Base-by-base conservation (phyloP, 64 coral and sea anemone species). In the Montipora sp. region DNA sequence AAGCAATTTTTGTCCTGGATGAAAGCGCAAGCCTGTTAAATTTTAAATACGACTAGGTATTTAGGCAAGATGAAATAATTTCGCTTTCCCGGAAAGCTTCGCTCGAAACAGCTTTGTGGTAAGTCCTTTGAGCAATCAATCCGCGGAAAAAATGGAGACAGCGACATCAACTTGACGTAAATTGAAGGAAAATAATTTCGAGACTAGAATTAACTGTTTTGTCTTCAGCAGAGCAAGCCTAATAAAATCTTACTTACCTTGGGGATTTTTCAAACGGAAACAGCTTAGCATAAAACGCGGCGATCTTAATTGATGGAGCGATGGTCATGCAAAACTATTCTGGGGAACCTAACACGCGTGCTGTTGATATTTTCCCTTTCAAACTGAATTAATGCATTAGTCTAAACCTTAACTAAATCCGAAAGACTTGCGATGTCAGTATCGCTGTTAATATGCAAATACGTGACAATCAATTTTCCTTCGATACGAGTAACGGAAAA, bases 361-460 rank as follows among this genome's bases (percentile, higher is more conserved):
- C 27, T 24, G 22, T 15, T 27, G 8, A 15, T 36, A 43, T 9
- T 23, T 23, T 20, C 3, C 4, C 2, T 21, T 71, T 71, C 8
- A 7, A 5, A 21, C 21, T n/a, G 45, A 70, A 84, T 71, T n/a
- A 8, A 49, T 47, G 44, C 44, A 47, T 5, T 7, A 15, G 46
- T 50, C 16, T 72, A 5, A 47, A 50, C 66, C 19, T 85, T 67
- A 49, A 45, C 68, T 72, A 11, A 71, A 71, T 71, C 13, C 66
- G 46, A 85, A 43, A 65, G 45, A 12, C 61, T 20, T 5, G 15
- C 47, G 66, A 85, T 44, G 66, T 71, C 36, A 36, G 36, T 9
- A 85, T 85, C 47, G 46, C 70, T 70, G n/a, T 43, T 8, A 71
- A 70, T 85, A 85, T 85, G 82, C 82, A 85, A 85, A 85, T 85